These are phyloP conservation scores for Thamnophis elegans DNA, from an alignment of 2,797 vertebrate species.

Conservation along the genomic window DNA sequence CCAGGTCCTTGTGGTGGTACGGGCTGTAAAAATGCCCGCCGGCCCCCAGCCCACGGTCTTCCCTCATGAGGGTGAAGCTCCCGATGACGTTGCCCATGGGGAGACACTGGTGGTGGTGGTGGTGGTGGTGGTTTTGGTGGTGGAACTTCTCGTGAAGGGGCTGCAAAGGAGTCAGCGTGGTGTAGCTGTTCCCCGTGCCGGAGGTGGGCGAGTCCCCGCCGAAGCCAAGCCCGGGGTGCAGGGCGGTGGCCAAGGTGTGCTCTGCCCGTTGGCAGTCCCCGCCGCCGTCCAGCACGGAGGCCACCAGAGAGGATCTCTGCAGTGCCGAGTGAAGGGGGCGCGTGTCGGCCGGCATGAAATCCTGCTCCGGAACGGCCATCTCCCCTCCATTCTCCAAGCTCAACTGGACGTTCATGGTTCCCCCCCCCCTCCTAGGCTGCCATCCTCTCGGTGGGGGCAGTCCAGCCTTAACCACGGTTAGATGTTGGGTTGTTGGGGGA, in stretches of 20 bases:
- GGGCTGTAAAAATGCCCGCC: conserved; percentile 79
- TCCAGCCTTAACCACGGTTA: background rate
- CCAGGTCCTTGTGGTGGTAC: conserved; percentile 80
- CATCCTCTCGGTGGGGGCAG: conserved; percentile 10
- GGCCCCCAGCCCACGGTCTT: conserved; percentile 76
- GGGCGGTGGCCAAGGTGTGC: conserved; percentile 74
- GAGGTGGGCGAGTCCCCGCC: conserved; percentile 79
- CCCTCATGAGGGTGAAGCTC: conserved; percentile 84
- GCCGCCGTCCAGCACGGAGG: conserved; percentile 70
- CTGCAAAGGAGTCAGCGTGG: conserved; percentile 82
- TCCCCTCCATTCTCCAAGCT: conserved; percentile 73
- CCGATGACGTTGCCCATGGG: conserved; percentile 83
- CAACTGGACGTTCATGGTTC: conserved; percentile 54
- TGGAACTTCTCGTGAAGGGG: conserved; percentile 85
- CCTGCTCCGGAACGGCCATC: conserved; percentile 81
- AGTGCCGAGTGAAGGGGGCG: conserved; percentile 79
- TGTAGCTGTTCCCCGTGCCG: conserved; percentile 79
- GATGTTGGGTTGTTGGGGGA: accelerated
- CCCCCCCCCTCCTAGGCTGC: conserved; percentile 30
- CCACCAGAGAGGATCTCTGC: conserved; percentile 78
- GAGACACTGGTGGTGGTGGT: conserved; percentile 78
- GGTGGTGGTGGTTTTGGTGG: conserved; percentile 73
- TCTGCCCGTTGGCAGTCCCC: conserved; percentile 75
- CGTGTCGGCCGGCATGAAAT: conserved; percentile 76
- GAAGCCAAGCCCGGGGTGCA: conserved; percentile 73